A percentile compares a stretch with the other conserved stretches of the same genome.
phyloP scores from a whole-genome alignment of 2,797 vertebrate species.

The Diplodus puntazzo region DNA sequence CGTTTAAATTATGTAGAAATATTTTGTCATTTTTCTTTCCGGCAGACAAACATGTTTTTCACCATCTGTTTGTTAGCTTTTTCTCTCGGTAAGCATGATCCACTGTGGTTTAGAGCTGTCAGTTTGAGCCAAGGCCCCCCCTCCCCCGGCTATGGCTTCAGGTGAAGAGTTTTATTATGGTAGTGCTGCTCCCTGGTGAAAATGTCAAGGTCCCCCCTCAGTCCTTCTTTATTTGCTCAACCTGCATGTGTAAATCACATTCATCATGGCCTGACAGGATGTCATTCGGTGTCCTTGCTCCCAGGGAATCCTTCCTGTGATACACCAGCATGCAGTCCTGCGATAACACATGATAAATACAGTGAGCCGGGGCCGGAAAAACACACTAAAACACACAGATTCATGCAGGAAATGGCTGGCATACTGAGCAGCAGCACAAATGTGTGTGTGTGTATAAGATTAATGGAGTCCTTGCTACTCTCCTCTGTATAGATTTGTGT shows the following conservation, averaged over 20 bases:
- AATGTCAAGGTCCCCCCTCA: conserved; percentile 58
- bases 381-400: conserved; percentile 34
- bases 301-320: conserved; percentile 51
- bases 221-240: conserved; percentile 48
- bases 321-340: conserved; percentile 55
- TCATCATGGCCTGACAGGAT: conserved; percentile 55
- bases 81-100: neutral
- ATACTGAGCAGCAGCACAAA: conserved; percentile 16
- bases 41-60: neutral
- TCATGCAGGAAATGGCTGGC: conserved; percentile 35
- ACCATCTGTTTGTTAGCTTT: neutral
- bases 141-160: conserved; percentile 17
- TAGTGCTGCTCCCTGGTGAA: conserved; percentile 22
- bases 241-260: conserved; percentile 67
- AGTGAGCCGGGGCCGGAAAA: conserved; percentile 18
- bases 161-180: conserved; percentile 5
- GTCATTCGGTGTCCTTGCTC: conserved; percentile 69
- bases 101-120: neutral
- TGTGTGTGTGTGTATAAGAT: conserved; percentile 27
- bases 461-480: conserved; percentile 43
- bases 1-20: too few species aligned
- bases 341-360: conserved; percentile 58
- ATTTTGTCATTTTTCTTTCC: neutral
- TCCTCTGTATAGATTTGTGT: conserved; percentile 22
- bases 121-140: conserved; percentile 12